Conservation (phyloP, 2,888 invertebrate species). For the Thymelicus lineola region DNA sequence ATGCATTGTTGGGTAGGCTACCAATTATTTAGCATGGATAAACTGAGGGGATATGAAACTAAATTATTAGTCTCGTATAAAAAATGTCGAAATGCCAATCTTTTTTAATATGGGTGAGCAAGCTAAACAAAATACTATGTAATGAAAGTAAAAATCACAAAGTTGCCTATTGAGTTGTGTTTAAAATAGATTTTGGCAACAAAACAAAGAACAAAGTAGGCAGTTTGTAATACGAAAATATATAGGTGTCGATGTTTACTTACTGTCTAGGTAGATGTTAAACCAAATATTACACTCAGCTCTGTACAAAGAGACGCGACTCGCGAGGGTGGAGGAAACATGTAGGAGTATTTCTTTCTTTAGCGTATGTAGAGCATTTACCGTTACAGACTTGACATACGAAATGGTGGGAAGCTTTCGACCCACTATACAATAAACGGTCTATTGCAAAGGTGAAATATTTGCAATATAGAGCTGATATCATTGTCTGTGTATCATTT, state of each 20-base stretch:
- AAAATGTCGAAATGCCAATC: too few relatives aligned
- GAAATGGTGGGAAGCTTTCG: constrained; percentile 35
- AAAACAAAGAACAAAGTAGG: constrained; percentile 43
- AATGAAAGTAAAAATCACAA: neutral
- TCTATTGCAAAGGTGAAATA: constrained; percentile 26
- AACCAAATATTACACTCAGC: constrained; percentile 51
- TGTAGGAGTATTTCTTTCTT: constrained; percentile 30
- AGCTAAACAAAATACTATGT: too few relatives aligned
- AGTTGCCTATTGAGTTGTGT: constrained; percentile 40
- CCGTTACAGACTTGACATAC: constrained; percentile 45
- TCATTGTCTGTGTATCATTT: constrained; percentile 67
- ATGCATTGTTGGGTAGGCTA: too few relatives aligned
- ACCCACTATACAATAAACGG: constrained; percentile 24
- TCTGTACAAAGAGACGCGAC: neutral
- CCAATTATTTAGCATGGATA: too few relatives aligned
- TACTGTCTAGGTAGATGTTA: constrained; percentile 40
- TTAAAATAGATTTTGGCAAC: constrained; percentile 48
- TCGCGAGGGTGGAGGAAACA: constrained; percentile 22
- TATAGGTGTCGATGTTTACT: constrained; percentile 15
- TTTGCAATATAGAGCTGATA: constrained; percentile 58
- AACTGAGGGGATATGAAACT: too few relatives aligned
- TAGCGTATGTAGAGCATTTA: constrained; percentile 27
- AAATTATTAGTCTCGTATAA: too few relatives aligned
- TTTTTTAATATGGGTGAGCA: too few relatives aligned
- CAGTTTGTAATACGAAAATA: constrained; percentile 47